These are phyloP conservation scores for Isaurus tuberculatus DNA, from an alignment of 92 coral and sea anemone genomes.

Conservation along the genomic window DNA sequence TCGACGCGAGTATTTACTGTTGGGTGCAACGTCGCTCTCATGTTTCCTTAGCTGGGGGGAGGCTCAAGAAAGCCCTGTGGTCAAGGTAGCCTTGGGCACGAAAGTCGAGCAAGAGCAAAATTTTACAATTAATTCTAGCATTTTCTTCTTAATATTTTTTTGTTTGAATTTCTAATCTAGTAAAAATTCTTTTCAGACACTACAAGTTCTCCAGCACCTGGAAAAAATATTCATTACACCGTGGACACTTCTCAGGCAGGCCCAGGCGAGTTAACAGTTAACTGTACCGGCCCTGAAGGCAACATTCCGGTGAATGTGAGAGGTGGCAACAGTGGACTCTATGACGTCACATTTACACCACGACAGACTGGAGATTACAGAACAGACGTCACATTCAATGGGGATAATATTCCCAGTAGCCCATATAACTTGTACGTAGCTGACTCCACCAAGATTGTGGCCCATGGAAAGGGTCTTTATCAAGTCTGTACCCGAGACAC, in stretches of 20 bases:
- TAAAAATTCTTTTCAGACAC: conserved; percentile 53
- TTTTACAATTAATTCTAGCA: too few relatives aligned
- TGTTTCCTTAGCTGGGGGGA: too few relatives aligned
- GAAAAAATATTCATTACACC: conserved; percentile 81
- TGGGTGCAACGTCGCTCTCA: too few relatives aligned
- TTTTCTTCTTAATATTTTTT: too few relatives aligned
- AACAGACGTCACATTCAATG: conserved; percentile 83
- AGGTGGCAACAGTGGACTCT: conserved; percentile 61
- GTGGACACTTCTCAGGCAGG: conserved; percentile 98
- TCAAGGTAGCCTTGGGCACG: too few relatives aligned
- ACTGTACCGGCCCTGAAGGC: conserved; percentile 88
- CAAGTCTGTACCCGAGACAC: conserved; percentile 52
- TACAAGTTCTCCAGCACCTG: conserved; percentile 67
- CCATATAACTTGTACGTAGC: conserved; percentile 76
- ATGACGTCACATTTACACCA: conserved; percentile 87
- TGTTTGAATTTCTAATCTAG: neutral
- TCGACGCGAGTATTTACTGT: too few relatives aligned
- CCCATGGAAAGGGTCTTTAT: conserved; percentile 88
- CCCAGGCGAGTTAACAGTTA: conserved; percentile 87
- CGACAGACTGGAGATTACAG: conserved; percentile 83
- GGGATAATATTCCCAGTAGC: conserved; percentile 89
- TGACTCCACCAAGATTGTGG: conserved; percentile 83
- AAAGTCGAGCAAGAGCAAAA: too few relatives aligned
- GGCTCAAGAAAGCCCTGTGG: too few relatives aligned
- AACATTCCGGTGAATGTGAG: conserved; percentile 89